Base-by-base conservation (phyloP, 2,888 invertebrate species). In the Lasius fuliginosus region DNA sequence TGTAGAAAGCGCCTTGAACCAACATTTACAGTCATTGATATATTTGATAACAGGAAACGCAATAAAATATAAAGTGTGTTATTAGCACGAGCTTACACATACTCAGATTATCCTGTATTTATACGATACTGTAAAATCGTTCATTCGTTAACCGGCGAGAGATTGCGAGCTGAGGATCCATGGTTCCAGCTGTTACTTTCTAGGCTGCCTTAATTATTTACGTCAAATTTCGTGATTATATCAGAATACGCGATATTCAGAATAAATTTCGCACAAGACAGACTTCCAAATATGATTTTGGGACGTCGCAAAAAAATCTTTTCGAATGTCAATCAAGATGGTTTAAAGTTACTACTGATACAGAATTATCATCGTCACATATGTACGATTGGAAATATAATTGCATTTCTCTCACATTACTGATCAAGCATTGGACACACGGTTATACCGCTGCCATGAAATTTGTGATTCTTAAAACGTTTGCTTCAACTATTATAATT, bases 31-130 rank as follows among this genome's bases (percentile, higher is more conserved):
- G 15, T 23, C 64, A 67, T 67, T 53, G 76, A 83, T 77, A 83
- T 42, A 60, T 68, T 76, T 83, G 77, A 83, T 83, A 77, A 65
- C 82, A 77, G 65, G 77, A 83, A 83, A 18, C 71, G 79, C 71
- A 62, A 71, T 79, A 79, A 71, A 68, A 77, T 65, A 60, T 68
- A 12, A 68, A 83, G 76, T 83, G 77, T 77, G 76, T 83, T 76
- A 76, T 76, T 77, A 58, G 83, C 77, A 76, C 77, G 65, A 36
- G 33, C 23, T 46, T 46, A 18, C 9, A 27, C 46, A 9, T 12
- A 27, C 46, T 30, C 46, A 40, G 56, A 71, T 60, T 40, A 79
- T 46, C 18, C 33, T 46, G 23, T 60, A 23, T 71, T 81, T 77
- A 4, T 36, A 68, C 30, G 56, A 77, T 42, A 68, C 30, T 65